phyloP scores from a whole-genome alignment of 2,888 invertebrate genomes.

The Tenthredo notha region DNA sequence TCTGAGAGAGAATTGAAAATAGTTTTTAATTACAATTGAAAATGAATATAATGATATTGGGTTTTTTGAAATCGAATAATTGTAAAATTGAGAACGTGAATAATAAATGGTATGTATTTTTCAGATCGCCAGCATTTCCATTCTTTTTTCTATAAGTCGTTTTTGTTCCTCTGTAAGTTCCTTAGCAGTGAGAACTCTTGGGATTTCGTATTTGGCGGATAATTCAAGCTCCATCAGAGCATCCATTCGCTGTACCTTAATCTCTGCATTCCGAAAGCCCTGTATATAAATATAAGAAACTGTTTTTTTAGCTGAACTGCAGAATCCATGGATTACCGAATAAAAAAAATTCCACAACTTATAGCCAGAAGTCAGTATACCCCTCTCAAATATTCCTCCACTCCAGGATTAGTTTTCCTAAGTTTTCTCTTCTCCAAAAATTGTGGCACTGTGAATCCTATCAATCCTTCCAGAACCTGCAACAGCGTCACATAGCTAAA shows the following conservation, averaged over 20 bases:
- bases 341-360: conserved; percentile 8
- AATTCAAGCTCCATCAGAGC: conserved; percentile 70
- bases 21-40: background rate
- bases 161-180: conserved; percentile 64
- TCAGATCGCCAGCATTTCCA: conserved; percentile 47
- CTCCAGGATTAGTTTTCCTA: conserved; percentile 67
- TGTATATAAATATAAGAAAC: conserved; percentile 53
- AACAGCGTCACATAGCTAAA: conserved; percentile 9
- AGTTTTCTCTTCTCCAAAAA: conserved; percentile 70
- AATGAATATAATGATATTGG: background rate
- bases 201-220: conserved; percentile 58
- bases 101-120: background rate
- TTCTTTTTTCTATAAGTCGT: conserved; percentile 57
- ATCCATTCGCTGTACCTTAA: conserved; percentile 65
- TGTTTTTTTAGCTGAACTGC: background rate
- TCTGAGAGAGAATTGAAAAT: background rate
- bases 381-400: conserved; percentile 67
- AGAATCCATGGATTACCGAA: background rate
- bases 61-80: background rate
- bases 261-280: conserved; percentile 69
- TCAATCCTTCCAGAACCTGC: conserved; percentile 69
- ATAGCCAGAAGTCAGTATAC: conserved; percentile 58
- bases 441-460: conserved; percentile 69
- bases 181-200: conserved; percentile 61
- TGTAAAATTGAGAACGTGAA: background rate